Evolutionary conservation across 2,888 invertebrate genomes (phyloP).

Genomic region (Geophilus truncorum): DNA sequence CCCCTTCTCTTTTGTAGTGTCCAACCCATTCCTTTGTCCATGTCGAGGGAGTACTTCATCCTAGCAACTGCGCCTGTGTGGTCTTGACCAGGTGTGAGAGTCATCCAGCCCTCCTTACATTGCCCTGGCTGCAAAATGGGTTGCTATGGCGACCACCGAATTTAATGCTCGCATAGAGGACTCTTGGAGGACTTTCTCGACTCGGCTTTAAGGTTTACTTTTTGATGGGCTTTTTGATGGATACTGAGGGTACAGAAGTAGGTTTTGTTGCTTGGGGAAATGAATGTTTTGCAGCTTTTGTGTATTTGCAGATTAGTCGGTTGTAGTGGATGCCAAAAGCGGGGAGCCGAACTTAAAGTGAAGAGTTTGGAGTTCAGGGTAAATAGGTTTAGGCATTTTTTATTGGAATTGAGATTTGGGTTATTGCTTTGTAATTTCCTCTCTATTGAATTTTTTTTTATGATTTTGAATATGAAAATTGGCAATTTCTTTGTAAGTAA

Average conservation of each 20-base stretch:
- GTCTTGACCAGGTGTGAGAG: conserved; percentile 14
- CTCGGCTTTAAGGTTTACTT: not conserved
- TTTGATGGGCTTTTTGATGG: not conserved
- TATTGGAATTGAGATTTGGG: not conserved
- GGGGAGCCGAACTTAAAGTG: not conserved
- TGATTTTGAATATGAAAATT: too few relatives aligned
- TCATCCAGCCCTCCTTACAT: conserved; percentile 4
- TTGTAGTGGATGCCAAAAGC: not conserved
- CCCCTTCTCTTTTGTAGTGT: conserved; percentile 15
- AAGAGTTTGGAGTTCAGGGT: too few relatives aligned
- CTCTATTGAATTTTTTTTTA: not conserved
- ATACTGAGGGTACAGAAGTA: not conserved
- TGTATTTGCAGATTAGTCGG: not conserved
- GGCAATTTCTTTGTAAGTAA: too few relatives aligned
- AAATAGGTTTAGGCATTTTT: not conserved
- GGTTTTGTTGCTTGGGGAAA: not conserved
- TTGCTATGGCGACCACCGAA: not conserved
- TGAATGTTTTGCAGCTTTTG: not conserved
- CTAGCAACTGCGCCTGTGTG: conserved; percentile 10
- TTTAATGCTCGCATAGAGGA: not conserved
- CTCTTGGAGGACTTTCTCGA: conserved; percentile 1
- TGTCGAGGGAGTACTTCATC: conserved; percentile 15
- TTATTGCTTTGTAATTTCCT: not conserved
- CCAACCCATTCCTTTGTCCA: conserved; percentile 15
- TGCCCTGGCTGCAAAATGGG: not conserved